phyloP scores from a whole-genome alignment of 1,140 invertebrate genomes.

The Drosophila obscura region DNA sequence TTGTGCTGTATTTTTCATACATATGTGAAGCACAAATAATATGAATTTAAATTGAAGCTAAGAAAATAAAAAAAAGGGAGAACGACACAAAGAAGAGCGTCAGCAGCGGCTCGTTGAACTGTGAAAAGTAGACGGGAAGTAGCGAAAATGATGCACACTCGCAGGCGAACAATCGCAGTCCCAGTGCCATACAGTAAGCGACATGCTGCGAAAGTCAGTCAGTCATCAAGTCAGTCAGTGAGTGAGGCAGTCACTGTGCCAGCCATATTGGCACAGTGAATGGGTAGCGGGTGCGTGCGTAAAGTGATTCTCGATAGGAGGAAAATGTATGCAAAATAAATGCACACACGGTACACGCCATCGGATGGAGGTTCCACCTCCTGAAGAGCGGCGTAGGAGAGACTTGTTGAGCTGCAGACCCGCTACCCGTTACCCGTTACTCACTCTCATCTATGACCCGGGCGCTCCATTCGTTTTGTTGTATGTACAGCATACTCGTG shows the following conservation, averaged over 20 bases:
- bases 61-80: slow-evolving; percentile 28
- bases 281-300: slow-evolving; percentile 52
- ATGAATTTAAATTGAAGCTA: slow-evolving; percentile 74
- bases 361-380: neutral
- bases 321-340: slow-evolving; percentile 68
- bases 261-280: slow-evolving; percentile 54
- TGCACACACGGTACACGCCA: slow-evolving; percentile 34
- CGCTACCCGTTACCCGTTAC: neutral
- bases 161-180: slow-evolving; percentile 17
- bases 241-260: slow-evolving; percentile 1
- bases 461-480: slow-evolving; percentile 37
- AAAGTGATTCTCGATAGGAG: slow-evolving; percentile 67
- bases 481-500: slow-evolving; percentile 9
- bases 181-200: slow-evolving; percentile 12
- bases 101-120: slow-evolving; percentile 53
- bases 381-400: neutral
- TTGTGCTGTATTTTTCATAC: slow-evolving; percentile 18
- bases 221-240: slow-evolving; percentile 15
- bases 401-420: slow-evolving; percentile 68
- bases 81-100: slow-evolving; percentile 18
- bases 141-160: slow-evolving; percentile 61
- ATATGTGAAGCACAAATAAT: slow-evolving; percentile 67
- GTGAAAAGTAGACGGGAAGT: slow-evolving; percentile 72
- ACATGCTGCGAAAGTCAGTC: slow-evolving; percentile 61
- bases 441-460: slow-evolving; percentile 9